phyloP scores from a whole-genome alignment of 2,113 vertebrate genomes.

The Oenanthe melanoleuca region DNA sequence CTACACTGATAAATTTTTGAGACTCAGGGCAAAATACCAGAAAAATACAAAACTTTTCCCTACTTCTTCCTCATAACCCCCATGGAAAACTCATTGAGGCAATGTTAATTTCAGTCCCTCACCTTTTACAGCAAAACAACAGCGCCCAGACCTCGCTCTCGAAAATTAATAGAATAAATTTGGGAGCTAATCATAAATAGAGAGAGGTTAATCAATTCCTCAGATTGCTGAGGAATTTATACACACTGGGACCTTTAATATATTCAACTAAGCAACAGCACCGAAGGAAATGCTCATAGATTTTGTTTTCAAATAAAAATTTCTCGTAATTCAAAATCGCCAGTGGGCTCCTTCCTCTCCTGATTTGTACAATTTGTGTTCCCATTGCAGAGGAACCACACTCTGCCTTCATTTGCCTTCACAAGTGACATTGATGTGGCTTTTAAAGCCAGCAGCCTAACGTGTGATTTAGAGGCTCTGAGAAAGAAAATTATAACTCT shows the following conservation, averaged over 20 bases:
- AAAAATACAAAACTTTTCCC: fast-evolving
- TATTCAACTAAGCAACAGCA: background rate
- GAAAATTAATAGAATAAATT: background rate
- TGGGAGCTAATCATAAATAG: background rate
- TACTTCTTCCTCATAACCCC: background rate
- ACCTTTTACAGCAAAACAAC: background rate
- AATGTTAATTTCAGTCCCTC: background rate
- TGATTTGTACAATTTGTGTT: constrained; percentile 21
- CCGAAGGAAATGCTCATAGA: background rate
- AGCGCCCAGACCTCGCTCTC: background rate
- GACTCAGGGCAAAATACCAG: background rate
- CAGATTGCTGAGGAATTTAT: background rate
- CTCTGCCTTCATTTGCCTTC: constrained; percentile 18
- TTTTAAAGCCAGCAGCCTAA: constrained; percentile 43
- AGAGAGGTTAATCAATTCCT: constrained; percentile 17
- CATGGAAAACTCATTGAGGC: background rate
- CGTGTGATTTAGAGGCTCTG: constrained; percentile 16
- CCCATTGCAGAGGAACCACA: background rate
- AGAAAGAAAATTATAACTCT: constrained; percentile 37
- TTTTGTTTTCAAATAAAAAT: background rate
- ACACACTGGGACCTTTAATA: background rate
- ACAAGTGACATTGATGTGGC: background rate
- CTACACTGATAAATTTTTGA: fast-evolving
- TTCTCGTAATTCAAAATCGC: constrained; percentile 18
- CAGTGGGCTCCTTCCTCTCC: background rate